Evolutionary conservation across 2,888 invertebrate species (phyloP).

Genomic region (Pristionchus arcanus): DNA sequence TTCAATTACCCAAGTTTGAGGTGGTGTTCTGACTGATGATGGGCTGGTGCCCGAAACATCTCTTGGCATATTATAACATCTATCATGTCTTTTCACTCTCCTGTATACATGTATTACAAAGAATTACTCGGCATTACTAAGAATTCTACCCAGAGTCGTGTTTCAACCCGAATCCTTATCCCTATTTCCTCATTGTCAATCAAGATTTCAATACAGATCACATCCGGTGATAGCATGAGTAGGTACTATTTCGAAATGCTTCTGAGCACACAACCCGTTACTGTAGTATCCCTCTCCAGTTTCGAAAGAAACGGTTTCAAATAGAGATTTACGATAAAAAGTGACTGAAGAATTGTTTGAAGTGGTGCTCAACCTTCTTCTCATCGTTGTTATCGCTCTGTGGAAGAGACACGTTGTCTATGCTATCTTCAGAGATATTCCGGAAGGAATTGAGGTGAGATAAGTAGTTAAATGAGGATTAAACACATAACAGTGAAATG

Average conservation of each 20-base stretch:
- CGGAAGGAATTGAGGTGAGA: not conserved
- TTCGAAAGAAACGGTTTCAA: not conserved
- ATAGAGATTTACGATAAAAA: conserved; percentile 20
- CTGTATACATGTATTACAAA: no score
- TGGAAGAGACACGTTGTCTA: conserved; percentile 52
- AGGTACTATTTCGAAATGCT: not conserved
- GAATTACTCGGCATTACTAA: no score
- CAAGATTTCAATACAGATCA: not conserved
- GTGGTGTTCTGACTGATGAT: no score
- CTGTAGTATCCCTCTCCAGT: not conserved
- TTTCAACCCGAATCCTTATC: not conserved
- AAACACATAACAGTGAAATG: not conserved
- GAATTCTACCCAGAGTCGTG: no score
- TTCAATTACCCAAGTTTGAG: no score
- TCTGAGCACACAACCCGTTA: not conserved
- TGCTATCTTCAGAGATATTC: conserved; percentile 1
- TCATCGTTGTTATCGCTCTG: conserved; percentile 12
- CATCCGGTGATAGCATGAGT: not conserved
- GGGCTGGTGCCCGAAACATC: no score
- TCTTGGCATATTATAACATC: no score
- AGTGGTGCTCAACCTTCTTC: conserved; percentile 47
- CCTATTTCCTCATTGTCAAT: not conserved
- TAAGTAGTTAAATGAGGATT: not conserved
- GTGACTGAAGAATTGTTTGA: conserved; percentile 26
- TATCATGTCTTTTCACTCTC: no score